These are phyloP conservation scores for Dinocampus coccinellae DNA, from an alignment of 2,888 invertebrate species.

Conservation along the genomic window DNA sequence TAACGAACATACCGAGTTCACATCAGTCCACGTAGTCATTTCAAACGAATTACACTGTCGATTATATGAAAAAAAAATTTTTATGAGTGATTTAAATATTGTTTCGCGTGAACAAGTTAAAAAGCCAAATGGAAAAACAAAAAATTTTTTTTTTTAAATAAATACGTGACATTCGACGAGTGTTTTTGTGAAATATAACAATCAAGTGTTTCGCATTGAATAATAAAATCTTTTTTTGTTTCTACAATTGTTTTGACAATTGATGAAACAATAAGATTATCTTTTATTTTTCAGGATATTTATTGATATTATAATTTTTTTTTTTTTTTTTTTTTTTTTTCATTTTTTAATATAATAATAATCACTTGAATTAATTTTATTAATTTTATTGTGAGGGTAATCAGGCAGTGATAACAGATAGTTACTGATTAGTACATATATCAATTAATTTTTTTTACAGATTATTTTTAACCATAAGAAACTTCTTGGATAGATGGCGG, in stretches of 20 bases:
- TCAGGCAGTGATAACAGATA: neutral
- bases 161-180: neutral
- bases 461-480: neutral
- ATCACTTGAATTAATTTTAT: neutral
- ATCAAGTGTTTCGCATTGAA: neutral
- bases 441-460: neutral
- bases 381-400: neutral
- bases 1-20: neutral
- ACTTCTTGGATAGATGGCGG: neutral
- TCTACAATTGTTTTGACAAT: neutral
- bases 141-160: too few species aligned
- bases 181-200: neutral
- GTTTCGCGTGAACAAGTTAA: neutral
- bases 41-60: conserved; percentile 1
- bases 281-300: conserved; percentile 2
- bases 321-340: neutral
- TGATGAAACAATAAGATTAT: neutral
- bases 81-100: neutral
- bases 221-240: neutral
- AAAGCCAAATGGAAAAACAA: too few species aligned
- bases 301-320: too few species aligned
- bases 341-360: too few species aligned
- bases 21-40: neutral
- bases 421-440: neutral
- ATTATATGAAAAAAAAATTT: neutral